Evolutionary conservation across 2,797 vertebrate species (phyloP), one percentile per base, ranked within the genome.

Genomic region (Notolabrus celidotus): DNA sequence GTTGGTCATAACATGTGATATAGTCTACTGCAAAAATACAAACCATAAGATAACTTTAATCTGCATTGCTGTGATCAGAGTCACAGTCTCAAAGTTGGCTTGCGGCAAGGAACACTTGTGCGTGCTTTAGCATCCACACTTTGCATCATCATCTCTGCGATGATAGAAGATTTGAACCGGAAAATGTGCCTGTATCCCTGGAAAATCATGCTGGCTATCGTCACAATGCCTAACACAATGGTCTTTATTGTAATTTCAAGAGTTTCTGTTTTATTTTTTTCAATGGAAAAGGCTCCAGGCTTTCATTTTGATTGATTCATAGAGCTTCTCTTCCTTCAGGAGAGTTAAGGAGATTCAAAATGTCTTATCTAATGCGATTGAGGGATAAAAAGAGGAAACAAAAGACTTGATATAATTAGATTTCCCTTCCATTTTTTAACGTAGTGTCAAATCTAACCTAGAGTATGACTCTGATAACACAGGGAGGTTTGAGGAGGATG

Each of bases 261-360:
- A 61, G 47, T 61, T 63, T 65, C 1, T 0, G 29, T 43, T 78
- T 73, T 47, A 49, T 79, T 76, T 74, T 39, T 61, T 20, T 33
- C 16, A 61, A 50, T 39, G 17, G 39, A 63, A 62, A 71, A 55
- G 16, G 57, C 78, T 63, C 4, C 61, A 46, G 61, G 66, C 46
- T 11, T 29, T 54, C 45, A 63, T 71, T 20, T 38, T 34, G 79
- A 80, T 77, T 69, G 63, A 80, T 71, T 82, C 63, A 66, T 7
- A 20, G n/a, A 53, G 10, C 36, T 10, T 47, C 34, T 71, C 47
- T 42, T 27, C 52, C 36, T 74, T 67, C 29, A 27, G 58, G 38
- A 79, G 51, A 55, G 29, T 46, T 7, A 8, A 5, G 51, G 38
- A 11, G 42, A 68, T 59, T 51, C 46, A 36, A 20, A 62, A 14